phyloP scores from a whole-genome alignment of 1,140 invertebrate species.

The Lucilia sericata region DNA sequence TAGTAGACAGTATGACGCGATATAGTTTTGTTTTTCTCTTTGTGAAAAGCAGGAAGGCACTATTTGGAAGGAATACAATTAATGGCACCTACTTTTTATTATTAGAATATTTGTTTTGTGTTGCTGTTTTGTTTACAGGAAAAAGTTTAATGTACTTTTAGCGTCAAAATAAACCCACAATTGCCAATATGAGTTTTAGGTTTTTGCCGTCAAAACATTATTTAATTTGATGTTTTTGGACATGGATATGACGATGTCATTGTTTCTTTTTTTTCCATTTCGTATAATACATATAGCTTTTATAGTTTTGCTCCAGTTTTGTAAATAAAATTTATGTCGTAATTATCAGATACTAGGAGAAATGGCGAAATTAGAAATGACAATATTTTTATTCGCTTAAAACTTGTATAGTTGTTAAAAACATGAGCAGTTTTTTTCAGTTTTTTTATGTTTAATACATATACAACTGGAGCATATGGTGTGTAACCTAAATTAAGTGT shows the following conservation, averaged over 20 bases:
- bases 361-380: not conserved
- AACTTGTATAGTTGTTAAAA: too few relatives aligned
- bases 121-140: not conserved
- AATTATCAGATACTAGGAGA: slow-evolving; percentile 1
- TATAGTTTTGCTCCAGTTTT: not conserved
- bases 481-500: not conserved
- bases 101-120: not conserved
- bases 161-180: slow-evolving; percentile 2
- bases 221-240: not conserved
- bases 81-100: not conserved
- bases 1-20: slow-evolving; percentile 17
- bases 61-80: not conserved
- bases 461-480: not conserved
- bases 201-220: slow-evolving; percentile 13
- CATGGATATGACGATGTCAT: not conserved
- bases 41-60: not conserved
- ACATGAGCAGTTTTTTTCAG: too few relatives aligned
- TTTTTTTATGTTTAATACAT: not conserved
- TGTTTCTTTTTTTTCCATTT: not conserved
- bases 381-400: not conserved
- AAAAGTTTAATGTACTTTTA: slow-evolving; percentile 29
- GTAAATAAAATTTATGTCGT: slow-evolving; percentile 19
- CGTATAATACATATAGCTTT: not conserved
- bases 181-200: not conserved
- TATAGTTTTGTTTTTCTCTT: not conserved